Base-by-base conservation (phyloP, 2,888 invertebrate species). In the Leistus spinibarbis region DNA sequence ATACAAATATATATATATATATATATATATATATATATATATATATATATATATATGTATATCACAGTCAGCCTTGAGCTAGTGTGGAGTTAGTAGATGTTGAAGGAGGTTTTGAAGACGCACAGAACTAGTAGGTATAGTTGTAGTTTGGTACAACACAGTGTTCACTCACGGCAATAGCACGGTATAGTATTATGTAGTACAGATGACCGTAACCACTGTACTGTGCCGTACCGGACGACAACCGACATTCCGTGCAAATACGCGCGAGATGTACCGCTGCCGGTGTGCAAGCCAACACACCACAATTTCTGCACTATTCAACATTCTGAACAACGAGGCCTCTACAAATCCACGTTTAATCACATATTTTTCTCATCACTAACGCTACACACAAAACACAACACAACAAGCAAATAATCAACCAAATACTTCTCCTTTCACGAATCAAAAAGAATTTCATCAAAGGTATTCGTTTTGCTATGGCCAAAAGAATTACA, bases 241-340 rank as follows among this genome's bases (percentile, higher is more conserved):
- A 24, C 23, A 16, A 4, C 57, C 4, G 57, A 57, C 64, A 64
- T 64, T 64, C 64, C 64, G 24, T 13, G 16, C 64, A 64, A 20
- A 57, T 20, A 64, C 64, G 10, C 24, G 24, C 16, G 64, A 64
- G 23, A 64, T 64, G 64, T 60, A 60, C 60, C 22, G 60, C 60
- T 60, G 60, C 60, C 60, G 60, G 60, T 19, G 22, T 60, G 60
- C 60, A 17, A 60, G 20, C 60, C 17, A 22, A 19, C 19, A 17
- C 60, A 40, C 40, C 40, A 40, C 40, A 40, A 40, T 40, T 40
- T 40, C 60, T 60, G 20, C 60, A 60, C 60, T 20, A 60, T 22
- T 60, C 60, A 60, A 60, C 19, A 60, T 60, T 20, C 60, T 22
- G 17, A 22, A 60, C 40, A 3, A 40, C 40, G 40, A 40, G 40